Evolutionary conservation across 2,797 vertebrate species (phyloP).

Genomic region (Agapornis canus): DNA sequence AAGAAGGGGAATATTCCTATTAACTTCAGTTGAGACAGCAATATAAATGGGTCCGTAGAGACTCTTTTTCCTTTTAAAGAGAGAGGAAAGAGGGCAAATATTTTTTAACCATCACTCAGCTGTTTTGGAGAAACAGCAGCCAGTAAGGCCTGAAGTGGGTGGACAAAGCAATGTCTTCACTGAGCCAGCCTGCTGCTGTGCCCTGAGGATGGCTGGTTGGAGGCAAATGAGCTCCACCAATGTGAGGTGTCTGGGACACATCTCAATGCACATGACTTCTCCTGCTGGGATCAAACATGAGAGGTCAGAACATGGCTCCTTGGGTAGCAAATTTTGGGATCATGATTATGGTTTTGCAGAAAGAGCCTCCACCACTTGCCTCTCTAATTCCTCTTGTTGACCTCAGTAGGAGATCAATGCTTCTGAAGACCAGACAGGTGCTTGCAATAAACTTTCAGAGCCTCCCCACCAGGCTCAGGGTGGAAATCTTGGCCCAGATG

Average conservation of each 20-base stretch:
- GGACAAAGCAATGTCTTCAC: background rate
- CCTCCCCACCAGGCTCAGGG: conserved; percentile 37
- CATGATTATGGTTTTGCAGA: background rate
- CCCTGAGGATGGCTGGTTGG: background rate
- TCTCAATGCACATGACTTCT: background rate
- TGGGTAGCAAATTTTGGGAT: background rate
- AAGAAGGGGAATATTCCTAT: conserved; percentile 24
- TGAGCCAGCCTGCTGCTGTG: background rate
- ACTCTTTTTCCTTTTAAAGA: background rate
- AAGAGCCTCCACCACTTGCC: background rate
- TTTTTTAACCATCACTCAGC: conserved; percentile 23
- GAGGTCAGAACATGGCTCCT: conserved; percentile 7
- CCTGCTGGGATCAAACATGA: conserved; percentile 27
- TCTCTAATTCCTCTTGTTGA: conserved; percentile 17
- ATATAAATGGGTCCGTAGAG: background rate
- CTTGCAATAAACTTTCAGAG: conserved; percentile 53
- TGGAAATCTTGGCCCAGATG: conserved; percentile 46
- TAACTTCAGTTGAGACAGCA: conserved; percentile 16
- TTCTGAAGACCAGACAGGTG: conserved; percentile 61
- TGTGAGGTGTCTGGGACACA: background rate
- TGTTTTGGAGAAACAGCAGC: background rate
- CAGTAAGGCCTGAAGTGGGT: background rate
- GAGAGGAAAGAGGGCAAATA: background rate
- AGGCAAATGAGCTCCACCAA: background rate
- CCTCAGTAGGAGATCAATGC: conserved; percentile 27